A percentile compares a stretch with the other conserved stretches of the same genome.
Evolutionary conservation across 2,888 invertebrate genomes (phyloP).

Genomic region (Morpho achilles): DNA sequence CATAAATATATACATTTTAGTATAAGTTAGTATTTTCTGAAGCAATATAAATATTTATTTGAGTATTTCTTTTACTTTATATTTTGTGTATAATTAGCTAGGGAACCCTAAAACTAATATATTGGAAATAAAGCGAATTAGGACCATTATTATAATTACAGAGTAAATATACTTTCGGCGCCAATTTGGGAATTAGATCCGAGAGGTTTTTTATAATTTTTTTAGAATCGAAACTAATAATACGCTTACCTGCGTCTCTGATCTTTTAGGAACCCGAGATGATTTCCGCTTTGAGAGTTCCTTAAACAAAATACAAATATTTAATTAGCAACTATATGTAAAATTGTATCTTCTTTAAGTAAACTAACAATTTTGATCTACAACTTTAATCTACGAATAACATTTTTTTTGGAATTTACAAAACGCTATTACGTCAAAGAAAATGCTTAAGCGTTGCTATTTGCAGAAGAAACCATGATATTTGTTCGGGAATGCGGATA

Average conservation of each 20-base stretch:
- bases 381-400: not conserved
- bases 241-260: constrained; percentile 25
- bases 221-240: constrained; percentile 23
- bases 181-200: constrained; percentile 43
- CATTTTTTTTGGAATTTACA: not conserved
- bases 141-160: constrained; percentile 73
- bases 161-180: constrained; percentile 50
- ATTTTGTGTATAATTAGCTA: not conserved
- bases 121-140: constrained; percentile 60
- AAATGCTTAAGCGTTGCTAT: too few species aligned
- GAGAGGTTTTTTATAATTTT: constrained; percentile 33
- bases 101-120: constrained; percentile 32
- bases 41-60: too few species aligned
- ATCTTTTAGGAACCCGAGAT: constrained; percentile 18
- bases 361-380: not conserved
- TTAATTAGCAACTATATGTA: constrained; percentile 22
- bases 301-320: constrained; percentile 17
- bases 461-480: too few species aligned
- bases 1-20: too few species aligned
- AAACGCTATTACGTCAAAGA: too few species aligned
- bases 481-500: too few species aligned
- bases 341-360: constrained; percentile 7
- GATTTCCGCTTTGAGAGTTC: constrained; percentile 22
- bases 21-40: too few species aligned
- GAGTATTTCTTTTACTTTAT: not conserved